Percentiles rank a stretch among this genome's conserved stretches.
Evolutionary conservation across 2,888 invertebrate species (phyloP).

Genomic region (Eupithecia centaureata): DNA sequence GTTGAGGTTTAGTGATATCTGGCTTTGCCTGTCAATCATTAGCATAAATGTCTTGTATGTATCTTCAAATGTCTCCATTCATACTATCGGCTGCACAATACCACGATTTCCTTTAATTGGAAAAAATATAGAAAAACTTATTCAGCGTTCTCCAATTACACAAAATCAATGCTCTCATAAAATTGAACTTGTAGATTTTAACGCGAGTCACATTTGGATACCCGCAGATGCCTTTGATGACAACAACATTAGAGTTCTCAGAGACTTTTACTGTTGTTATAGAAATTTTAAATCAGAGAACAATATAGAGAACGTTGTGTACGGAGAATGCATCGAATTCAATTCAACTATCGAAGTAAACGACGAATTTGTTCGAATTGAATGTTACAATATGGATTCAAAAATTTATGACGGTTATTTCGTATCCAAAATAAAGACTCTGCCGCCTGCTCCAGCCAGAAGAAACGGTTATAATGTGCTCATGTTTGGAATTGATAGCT

Average conservation of each 20-base stretch:
- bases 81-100: neutral
- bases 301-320: slow-evolving; percentile 37
- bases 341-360: slow-evolving; percentile 62
- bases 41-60: neutral
- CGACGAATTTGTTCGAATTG: slow-evolving; percentile 88
- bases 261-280: slow-evolving; percentile 51
- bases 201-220: slow-evolving; percentile 53
- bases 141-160: slow-evolving; percentile 13
- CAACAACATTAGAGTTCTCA: slow-evolving; percentile 34
- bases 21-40: neutral
- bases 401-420: slow-evolving; percentile 87
- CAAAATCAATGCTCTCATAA: slow-evolving; percentile 39
- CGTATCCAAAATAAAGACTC: slow-evolving; percentile 76
- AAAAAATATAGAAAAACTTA: slow-evolving; percentile 1
- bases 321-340: slow-evolving; percentile 50
- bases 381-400: slow-evolving; percentile 80
- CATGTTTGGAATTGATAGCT: slow-evolving; percentile 92
- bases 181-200: slow-evolving; percentile 42
- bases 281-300: slow-evolving; percentile 41
- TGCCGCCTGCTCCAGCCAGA: neutral
- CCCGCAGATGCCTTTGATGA: slow-evolving; percentile 38
- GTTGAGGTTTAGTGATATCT: neutral
- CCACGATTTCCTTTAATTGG: neutral
- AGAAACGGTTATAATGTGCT: slow-evolving; percentile 87
- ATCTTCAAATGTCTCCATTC: neutral